Base-by-base conservation (phyloP, 2,113 vertebrate species). In the Macaca mulatta region DNA sequence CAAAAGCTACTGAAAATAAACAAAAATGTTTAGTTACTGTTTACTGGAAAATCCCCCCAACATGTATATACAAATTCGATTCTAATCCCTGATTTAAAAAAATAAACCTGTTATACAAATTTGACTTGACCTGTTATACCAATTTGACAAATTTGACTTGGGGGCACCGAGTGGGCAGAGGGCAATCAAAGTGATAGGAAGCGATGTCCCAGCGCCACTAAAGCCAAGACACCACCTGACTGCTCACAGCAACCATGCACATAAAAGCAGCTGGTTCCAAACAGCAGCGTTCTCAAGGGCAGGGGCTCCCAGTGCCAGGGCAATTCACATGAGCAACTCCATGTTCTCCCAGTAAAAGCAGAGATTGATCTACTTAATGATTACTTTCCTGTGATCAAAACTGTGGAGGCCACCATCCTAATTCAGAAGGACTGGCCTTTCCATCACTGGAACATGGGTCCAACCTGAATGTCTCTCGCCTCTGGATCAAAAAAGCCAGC, bases 1-100 rank as follows among this genome's bases (percentile, higher is more conserved):
- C 50, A 93, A 92, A 89, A 94, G 17, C 25, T 93, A 93, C 82
- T 16, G 30, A 59, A 88, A 96, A 94, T 12, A 92, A 82, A 38
- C 23, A 78, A 91, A 87, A 77, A 48, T 45, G 45, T 67, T 43
- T 20, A 90, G 40, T 35, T 84, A 22, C 4, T 23, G n/a, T 88
- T 92, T 92, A 57, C 52, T 43, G 78, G 50, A 50, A 85, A 93
- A 55, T 13, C 16, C 13, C 16, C 30, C 20, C 7, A 32, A 64
- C 27, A 40, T 7, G 55, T 30, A 67, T 38, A 84, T 17, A n/a
- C 48, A 87, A 35, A 69, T 70, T 67, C 45, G 88, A 67, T 12
- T 92, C 64, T 17, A 85, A 78, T 40, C 22, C 32, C 8, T 7
- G 38, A 87, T 70, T 91, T n/a, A 79, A 23, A 64, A 84, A 82